These are phyloP conservation scores for Limosa lapponica DNA, from an alignment of 2,797 vertebrate species.

Conservation along the genomic window DNA sequence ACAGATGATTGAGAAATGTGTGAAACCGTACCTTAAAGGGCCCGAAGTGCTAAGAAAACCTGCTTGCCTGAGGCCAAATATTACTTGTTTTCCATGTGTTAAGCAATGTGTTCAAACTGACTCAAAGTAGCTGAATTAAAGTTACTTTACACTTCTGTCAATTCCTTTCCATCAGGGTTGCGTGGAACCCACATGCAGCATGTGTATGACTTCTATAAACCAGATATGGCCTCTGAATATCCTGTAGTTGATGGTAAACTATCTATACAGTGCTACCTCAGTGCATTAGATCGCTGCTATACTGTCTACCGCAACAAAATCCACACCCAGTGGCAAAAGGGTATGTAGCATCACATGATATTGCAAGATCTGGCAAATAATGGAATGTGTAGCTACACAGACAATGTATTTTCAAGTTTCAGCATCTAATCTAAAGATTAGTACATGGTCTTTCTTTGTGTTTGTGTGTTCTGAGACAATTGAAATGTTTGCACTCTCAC, in stretches of 20 bases:
- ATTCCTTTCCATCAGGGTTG: conserved; percentile 81
- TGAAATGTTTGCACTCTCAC: background rate
- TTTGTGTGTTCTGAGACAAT: background rate
- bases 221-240: conserved; percentile 96
- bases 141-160: background rate
- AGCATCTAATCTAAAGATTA: background rate
- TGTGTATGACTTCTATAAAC: conserved; percentile 98
- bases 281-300: conserved; percentile 95
- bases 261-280: conserved; percentile 97
- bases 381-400: background rate
- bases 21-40: background rate
- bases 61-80: background rate
- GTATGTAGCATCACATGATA: conserved; percentile 64
- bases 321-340: conserved; percentile 93
- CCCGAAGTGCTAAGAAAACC: background rate
- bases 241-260: conserved; percentile 96
- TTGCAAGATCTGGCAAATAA: background rate
- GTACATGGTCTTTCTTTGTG: background rate
- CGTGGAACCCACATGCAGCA: conserved; percentile 98
- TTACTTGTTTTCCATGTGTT: background rate
- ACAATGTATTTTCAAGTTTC: background rate
- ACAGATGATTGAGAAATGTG: background rate
- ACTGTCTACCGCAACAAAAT: conserved; percentile 92
- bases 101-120: background rate
- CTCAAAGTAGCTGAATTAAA: background rate